Base-by-base conservation (phyloP, 2,797 vertebrate species). In the Brachymystax lenok region DNA sequence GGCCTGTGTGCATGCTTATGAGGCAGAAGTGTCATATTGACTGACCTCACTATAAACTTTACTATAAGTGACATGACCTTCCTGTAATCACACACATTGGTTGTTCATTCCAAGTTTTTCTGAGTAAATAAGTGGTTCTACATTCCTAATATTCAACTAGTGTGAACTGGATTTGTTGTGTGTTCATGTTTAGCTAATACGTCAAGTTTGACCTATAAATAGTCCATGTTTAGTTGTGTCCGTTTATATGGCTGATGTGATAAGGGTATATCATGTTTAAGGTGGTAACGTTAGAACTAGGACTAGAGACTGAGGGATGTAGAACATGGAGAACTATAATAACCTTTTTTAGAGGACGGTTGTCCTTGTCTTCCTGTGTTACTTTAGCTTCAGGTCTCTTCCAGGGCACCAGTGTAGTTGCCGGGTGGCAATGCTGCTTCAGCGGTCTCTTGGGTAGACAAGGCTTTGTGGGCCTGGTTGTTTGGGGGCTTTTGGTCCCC, bases 271-370 rank as follows among this genome's bases (percentile, higher is more conserved):
- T 28, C 5, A 33, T 27, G 5, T 30, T 17, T 33, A 67, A 17
- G 5, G 14, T 67, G 28, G 30, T 67, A 33, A 16, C 17, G 0
- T 14, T 21, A 66, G 27, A 67, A 67, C 27, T 27, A 30, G 4
- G 28, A 30, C 33, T 35, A 69, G 21, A n/a, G 40, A 33, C 4
- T 33, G 54, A 66, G 64, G n/a, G 30, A 16, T 52, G 1, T 30
- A 27, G 40, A 30, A 76, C 72, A 76, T 1, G 24, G 54, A 67
- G 17, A 64, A 59, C 33, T 33, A 68, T 85, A 82, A 33, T 87
- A 12, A 95, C 94, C 94, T 90, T 91, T 87, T 94, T 95, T 17
- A 79, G 77, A 64, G 24, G 5, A 68, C 0, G 54, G 81, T 70
- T 68, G 51, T 56, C 1, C 66, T 73, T 59, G 52, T 0, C 74